Conservation (phyloP, 2,113 vertebrate genomes). For the Siniperca chuatsi region DNA sequence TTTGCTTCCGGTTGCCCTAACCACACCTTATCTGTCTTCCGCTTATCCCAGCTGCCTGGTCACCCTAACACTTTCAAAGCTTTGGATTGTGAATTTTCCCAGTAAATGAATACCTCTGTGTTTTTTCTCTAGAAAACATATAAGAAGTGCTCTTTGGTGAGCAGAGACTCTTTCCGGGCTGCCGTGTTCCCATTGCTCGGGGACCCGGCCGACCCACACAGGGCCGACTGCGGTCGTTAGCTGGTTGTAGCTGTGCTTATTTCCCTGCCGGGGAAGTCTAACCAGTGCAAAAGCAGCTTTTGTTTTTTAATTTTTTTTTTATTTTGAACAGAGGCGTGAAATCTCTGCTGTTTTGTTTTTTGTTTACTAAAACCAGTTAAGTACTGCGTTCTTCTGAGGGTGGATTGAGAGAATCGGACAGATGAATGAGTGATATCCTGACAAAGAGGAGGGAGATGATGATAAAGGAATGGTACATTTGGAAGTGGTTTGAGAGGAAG, state of each 20-base stretch:
- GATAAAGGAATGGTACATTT: conserved; percentile 83
- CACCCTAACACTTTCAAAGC: conserved; percentile 74
- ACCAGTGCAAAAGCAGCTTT: conserved; percentile 86
- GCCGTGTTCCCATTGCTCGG: conserved; percentile 47
- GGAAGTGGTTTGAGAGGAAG: conserved; percentile 77
- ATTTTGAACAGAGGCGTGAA: conserved; percentile 82
- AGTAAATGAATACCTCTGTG: conserved; percentile 83
- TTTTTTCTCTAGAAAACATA: conserved; percentile 70
- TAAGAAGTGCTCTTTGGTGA: conserved; percentile 82
- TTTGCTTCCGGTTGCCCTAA: conserved; percentile 77
- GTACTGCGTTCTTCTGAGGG: conserved; percentile 80
- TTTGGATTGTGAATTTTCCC: conserved; percentile 82
- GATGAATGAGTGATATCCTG: conserved; percentile 54
- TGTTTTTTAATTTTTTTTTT: conserved; percentile 71
- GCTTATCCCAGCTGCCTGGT: conserved; percentile 77
- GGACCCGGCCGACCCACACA: conserved; percentile 37
- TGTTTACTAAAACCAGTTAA: conserved; percentile 84
- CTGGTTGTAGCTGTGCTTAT: conserved; percentile 79
- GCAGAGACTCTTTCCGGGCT: conserved; percentile 67
- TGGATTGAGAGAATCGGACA: conserved; percentile 62
- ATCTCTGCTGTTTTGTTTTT: conserved; percentile 77
- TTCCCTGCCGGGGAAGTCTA: conserved; percentile 76
- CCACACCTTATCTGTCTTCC: conserved; percentile 82
- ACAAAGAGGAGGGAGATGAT: conserved; percentile 8
- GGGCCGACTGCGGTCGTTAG: conserved; percentile 56